These are phyloP conservation scores for Indri indri DNA, from an alignment of 2,113 vertebrate species.

Conservation along the genomic window DNA sequence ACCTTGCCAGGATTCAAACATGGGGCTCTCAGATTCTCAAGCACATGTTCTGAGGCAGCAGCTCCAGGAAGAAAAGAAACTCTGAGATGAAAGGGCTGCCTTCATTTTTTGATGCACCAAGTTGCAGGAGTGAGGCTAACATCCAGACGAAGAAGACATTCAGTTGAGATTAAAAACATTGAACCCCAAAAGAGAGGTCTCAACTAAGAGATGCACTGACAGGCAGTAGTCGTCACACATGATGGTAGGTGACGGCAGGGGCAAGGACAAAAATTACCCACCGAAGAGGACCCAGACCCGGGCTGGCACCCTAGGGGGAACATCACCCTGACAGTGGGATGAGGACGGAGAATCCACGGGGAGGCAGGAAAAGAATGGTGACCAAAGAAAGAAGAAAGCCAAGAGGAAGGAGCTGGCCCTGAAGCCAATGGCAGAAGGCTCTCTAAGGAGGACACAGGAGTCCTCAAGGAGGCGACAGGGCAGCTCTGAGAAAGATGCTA, in stretches of 20 bases:
- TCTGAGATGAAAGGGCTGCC: not conserved
- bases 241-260: no score
- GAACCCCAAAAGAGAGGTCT: not conserved
- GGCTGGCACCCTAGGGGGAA: no score
- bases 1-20: not conserved
- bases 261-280: not conserved
- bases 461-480: not conserved
- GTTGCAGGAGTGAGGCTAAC: not conserved
- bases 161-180: not conserved
- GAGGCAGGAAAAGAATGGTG: not conserved
- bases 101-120: not conserved
- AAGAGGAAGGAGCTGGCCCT: not conserved
- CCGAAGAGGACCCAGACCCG: not conserved
- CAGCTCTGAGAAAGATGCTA: not conserved
- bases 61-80: not conserved
- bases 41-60: not conserved
- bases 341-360: not conserved
- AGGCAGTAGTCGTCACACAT: not conserved
- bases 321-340: not conserved
- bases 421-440: accelerated
- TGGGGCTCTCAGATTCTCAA: not conserved
- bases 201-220: not conserved
- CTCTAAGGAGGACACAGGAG: not conserved
- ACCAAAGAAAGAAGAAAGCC: not conserved
- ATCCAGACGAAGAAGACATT: not conserved